phyloP scores from a whole-genome alignment of 1,140 invertebrate genomes.

The Sycophila sp. region DNA sequence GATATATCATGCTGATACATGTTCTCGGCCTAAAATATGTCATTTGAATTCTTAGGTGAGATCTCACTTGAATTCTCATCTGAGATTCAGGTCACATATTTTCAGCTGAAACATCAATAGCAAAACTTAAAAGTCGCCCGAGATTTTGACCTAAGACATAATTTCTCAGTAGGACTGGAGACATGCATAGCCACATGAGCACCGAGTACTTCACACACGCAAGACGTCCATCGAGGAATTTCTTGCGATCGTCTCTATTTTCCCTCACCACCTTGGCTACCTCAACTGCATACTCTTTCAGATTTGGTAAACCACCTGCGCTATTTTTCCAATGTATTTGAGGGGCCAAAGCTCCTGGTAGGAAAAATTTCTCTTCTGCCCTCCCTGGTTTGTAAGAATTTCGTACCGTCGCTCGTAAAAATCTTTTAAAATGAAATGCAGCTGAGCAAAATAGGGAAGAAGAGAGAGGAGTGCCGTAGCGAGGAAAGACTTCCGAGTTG shows the following conservation, averaged over 20 bases:
- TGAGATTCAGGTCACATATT: too few species aligned
- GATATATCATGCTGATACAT: neutral
- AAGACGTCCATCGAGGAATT: too few species aligned
- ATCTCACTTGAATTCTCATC: too few species aligned
- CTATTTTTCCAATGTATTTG: slow-evolving; percentile 28
- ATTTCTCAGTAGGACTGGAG: too few species aligned
- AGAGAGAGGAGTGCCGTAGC: neutral
- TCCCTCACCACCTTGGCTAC: neutral
- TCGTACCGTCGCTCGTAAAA: slow-evolving; percentile 8
- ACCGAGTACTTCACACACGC: too few species aligned
- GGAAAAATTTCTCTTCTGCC: too few species aligned
- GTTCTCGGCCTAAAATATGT: neutral
- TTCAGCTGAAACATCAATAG: too few species aligned
- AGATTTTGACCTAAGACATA: too few species aligned
- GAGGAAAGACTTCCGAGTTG: neutral
- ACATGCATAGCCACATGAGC: too few species aligned
- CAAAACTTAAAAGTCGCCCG: too few species aligned
- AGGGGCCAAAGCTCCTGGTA: neutral
- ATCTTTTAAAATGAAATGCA: slow-evolving; percentile 33
- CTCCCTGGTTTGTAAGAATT: too few species aligned
- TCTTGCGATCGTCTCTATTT: neutral
- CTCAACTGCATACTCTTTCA: neutral
- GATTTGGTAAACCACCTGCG: slow-evolving; percentile 10
- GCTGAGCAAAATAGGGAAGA: neutral
- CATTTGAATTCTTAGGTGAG: neutral